A percentile compares a stretch with the other conserved stretches of the same genome.
phyloP scores from a whole-genome alignment of 2,113 vertebrate species.

The Odontophorus gujanensis region DNA sequence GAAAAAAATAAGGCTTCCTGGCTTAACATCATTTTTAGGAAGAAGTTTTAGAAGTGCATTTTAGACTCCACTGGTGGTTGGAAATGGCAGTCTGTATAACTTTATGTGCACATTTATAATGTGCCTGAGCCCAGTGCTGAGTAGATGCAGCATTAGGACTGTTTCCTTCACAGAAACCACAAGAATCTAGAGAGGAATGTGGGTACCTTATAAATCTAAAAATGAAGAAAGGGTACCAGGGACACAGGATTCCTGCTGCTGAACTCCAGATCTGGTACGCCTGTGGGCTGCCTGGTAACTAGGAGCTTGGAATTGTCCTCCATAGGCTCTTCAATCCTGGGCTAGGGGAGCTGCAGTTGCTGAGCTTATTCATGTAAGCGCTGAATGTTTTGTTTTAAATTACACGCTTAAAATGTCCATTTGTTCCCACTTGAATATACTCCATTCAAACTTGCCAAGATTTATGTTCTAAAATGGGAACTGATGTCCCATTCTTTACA shows the following conservation, averaged over 20 bases:
- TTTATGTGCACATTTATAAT: neutral
- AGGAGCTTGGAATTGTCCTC: neutral
- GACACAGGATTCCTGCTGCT: neutral
- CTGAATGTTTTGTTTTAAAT: constrained; percentile 71
- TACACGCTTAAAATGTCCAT: constrained; percentile 65
- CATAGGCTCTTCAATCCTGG: neutral
- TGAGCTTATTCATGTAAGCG: constrained; percentile 50
- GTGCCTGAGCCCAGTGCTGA: neutral
- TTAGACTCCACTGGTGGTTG: neutral
- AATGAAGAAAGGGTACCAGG: neutral
- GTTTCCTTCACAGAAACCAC: neutral
- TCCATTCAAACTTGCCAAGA: constrained; percentile 70
- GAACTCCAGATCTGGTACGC: neutral
- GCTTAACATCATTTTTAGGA: neutral
- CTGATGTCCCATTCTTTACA: constrained; percentile 70
- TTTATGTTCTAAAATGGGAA: constrained; percentile 69
- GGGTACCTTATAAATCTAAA: neutral
- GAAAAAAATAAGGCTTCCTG: neutral
- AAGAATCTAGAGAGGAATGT: neutral
- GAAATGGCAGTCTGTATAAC: neutral
- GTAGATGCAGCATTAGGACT: neutral
- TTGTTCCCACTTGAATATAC: constrained; percentile 66
- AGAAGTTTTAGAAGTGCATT: neutral
- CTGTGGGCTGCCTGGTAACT: neutral
- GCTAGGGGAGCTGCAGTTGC: constrained; percentile 35